These are phyloP conservation scores for Potamilus streckersoni DNA, from an alignment of 1,140 invertebrate genomes.

Conservation along the genomic window DNA sequence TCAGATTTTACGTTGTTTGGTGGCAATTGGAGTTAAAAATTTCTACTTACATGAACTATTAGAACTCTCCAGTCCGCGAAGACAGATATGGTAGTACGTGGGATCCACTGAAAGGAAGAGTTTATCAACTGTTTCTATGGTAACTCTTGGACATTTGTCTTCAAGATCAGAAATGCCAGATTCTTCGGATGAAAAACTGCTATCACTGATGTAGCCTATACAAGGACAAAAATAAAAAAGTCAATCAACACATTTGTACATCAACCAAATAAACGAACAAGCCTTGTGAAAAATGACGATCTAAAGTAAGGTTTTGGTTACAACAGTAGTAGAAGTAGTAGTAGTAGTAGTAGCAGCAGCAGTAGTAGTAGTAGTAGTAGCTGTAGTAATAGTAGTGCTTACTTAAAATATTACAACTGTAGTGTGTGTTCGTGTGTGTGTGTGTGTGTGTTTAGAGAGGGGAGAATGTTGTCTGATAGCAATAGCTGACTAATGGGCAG, in stretches of 20 bases:
- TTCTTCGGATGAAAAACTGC: background rate
- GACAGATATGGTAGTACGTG: conserved; percentile 23
- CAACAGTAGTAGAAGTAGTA: no score
- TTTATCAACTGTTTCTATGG: conserved; percentile 25
- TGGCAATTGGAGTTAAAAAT: background rate
- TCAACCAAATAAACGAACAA: no score
- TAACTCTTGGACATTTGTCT: conserved; percentile 11
- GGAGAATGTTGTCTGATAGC: no score
- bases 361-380: no score
- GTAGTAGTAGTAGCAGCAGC: no score
- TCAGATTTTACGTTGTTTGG: background rate
- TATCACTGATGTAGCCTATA: conserved; percentile 13
- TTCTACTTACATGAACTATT: conserved; percentile 27
- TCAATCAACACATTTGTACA: background rate
- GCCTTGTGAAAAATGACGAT: no score
- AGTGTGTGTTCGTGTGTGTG: no score
- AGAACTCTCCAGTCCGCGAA: conserved; percentile 2
- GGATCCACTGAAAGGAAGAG: conserved; percentile 25
- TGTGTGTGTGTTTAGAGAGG: no score
- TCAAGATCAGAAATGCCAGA: background rate
- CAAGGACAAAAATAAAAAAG: background rate
- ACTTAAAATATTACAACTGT: no score
- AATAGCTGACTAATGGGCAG: no score
- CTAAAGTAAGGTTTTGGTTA: no score
- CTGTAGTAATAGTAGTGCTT: no score